Base-by-base conservation (phyloP, 2,113 vertebrate species). In the Ictalurus punctatus region DNA sequence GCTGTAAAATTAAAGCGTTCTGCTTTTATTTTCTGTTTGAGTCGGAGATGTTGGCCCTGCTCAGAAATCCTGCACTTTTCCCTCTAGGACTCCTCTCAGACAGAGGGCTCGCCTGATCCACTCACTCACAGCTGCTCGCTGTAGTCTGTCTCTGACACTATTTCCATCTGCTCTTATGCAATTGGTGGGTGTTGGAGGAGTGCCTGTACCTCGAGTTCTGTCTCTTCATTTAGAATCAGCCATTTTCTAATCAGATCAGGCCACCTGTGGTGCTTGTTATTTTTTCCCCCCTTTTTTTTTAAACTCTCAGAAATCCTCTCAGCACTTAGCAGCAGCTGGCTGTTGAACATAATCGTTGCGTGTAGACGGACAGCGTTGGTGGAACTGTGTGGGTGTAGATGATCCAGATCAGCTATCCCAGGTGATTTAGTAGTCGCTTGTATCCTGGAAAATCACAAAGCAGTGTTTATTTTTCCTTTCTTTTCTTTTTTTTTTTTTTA, bases 121-220 rank as follows among this genome's bases (percentile, higher is more conserved):
- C 79, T 80, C 86, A 73, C 17, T 52, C 56, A 25, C 34, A 56
- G 16, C 84, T 76, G 76, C 44, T 58, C 56, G 13, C 56, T 82
- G 16, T 85, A 61, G 76, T 92, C 65, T 56, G 84, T 58, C 76
- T 44, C 84, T 34, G 67, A 74, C 37, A 90, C 87, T 74, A 48
- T 91, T 92, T 90, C 71, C 71, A 74, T 87, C 88, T 82, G 52
- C 63, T 88, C 88, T 90, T 90, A 90, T 65, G 48, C 85, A 90
- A 91, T 82, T 76, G 86, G 37, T 54, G 84, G 67, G 86, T 87
- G 92, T 87, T 76, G 88, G 86, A 81, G 61, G 88, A 84, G 83
- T 83, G 86, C 48, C 58, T 52, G 54, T 85, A 40, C 78, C 9
- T 40, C 65, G 23, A 71, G 82, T 65, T 83, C 69, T 16, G 84